Base-by-base conservation (phyloP, 2,797 vertebrate species). In the Limnodromus scolopaceus region DNA sequence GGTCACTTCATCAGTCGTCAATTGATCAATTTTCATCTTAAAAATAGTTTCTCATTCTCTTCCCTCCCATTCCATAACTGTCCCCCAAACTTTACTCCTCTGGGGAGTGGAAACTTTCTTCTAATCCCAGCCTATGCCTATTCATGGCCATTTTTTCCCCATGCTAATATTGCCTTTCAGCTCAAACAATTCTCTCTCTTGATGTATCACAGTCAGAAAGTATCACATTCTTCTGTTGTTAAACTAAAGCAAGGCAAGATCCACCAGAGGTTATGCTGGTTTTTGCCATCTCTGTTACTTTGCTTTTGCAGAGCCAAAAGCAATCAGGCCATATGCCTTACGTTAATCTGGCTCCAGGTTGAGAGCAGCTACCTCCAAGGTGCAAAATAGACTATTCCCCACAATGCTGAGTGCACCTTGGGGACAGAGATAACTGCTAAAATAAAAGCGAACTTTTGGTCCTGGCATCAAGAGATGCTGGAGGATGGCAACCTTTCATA, bases 331-430 rank as follows among this genome's bases (percentile, higher is more conserved):
- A 78, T 61, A 43, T 3, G 30, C 10, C 9, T 43, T 10, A 1
- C 0, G 0, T 32, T 39, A 51, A 10, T 18, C 32, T 28, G 38
- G 34, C 38, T 74, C 20, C 28, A 64, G 48, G 10, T 28, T 32
- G 41, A 69, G 38, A 45, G 19, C 46, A 87, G 66, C 32, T 27
- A 61, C 25, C 13, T 61, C 10, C 12, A 23, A 45, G 19, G 38
- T 43, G 24, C 14, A 65, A 60, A 75, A 23, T 0, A 63, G 18
- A 41, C 54, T 32, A 16, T 19, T 53, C 46, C 0, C 3, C 22
- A 17, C 24, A 36, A 27, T 0, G 5, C 24, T 34, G 53, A 74
- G 51, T 0, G 3, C 16, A 11, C 30, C 24, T 9, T 18, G 7
- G 0, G 1, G 13, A 43, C 49, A 91, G 54, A 71, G 38, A 24